Conservation (phyloP, 1,140 invertebrate genomes). For the Atta texana region DNA sequence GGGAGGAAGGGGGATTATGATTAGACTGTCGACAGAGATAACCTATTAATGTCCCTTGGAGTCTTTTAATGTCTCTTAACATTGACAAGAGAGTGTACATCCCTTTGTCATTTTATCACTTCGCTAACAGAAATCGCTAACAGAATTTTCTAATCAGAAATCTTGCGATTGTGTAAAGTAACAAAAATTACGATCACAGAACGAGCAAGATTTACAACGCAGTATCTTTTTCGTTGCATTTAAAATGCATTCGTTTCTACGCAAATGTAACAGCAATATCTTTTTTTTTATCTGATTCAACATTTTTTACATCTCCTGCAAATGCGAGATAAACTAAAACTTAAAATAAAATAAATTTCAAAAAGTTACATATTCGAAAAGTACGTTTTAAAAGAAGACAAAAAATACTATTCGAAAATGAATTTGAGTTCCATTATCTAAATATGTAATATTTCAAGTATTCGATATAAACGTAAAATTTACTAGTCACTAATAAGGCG, state of each 20-base stretch:
- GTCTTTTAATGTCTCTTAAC: conserved; percentile 73
- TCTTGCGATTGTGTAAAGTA: conserved; percentile 47
- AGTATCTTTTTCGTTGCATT: conserved; percentile 13
- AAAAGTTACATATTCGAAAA: background rate
- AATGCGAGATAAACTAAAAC: background rate
- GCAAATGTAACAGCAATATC: background rate
- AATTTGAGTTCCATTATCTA: background rate
- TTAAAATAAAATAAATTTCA: background rate
- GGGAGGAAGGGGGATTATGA: conserved; percentile 61
- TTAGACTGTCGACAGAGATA: conserved; percentile 64
- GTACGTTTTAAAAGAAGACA: background rate
- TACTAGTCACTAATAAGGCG: background rate
- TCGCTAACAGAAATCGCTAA: conserved; percentile 60
- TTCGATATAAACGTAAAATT: background rate
- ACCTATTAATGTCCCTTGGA: conserved; percentile 67
- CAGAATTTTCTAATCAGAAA: conserved; percentile 60
- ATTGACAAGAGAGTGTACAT: conserved; percentile 65
- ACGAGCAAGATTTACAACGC: conserved; percentile 6
- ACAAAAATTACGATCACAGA: conserved; percentile 10
- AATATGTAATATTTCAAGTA: background rate
- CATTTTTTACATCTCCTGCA: background rate
- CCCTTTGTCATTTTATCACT: conserved; percentile 67
- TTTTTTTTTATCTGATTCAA: background rate
- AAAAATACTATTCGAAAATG: background rate
- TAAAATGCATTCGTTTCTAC: conserved; percentile 27